Percentiles rank a stretch among this genome's conserved stretches.
Evolutionary conservation across 1,140 invertebrate species (phyloP).

Genomic region (Calephelis virginiensis): DNA sequence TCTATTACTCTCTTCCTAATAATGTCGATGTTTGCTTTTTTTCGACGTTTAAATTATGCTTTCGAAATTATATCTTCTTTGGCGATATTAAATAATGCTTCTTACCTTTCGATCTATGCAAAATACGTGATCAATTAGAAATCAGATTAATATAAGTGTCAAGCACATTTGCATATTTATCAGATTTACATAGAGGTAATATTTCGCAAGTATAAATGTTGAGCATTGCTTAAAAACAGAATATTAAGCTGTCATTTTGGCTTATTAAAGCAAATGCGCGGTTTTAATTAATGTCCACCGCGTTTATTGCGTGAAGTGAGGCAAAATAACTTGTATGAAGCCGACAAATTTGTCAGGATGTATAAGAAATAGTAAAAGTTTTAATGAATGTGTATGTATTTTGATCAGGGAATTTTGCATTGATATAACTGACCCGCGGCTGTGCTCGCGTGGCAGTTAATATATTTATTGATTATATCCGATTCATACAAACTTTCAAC

Average conservation of each 20-base stretch:
- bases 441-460: too few relatives aligned
- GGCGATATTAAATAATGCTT: too few relatives aligned
- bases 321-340: not conserved
- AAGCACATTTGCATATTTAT: slow-evolving; percentile 13
- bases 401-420: not conserved
- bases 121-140: too few relatives aligned
- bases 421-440: too few relatives aligned
- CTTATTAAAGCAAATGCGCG: slow-evolving; percentile 8
- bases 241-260: slow-evolving; percentile 4
- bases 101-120: too few relatives aligned
- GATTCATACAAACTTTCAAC: too few relatives aligned
- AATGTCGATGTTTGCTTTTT: too few relatives aligned
- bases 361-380: not conserved
- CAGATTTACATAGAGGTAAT: slow-evolving; percentile 5
- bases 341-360: not conserved
- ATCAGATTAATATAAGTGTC: too few relatives aligned
- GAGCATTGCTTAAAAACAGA: not conserved
- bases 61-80: too few relatives aligned
- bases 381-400: not conserved
- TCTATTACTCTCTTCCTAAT: too few relatives aligned
- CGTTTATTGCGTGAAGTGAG: not conserved
- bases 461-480: too few relatives aligned
- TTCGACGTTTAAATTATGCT: too few relatives aligned
- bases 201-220: slow-evolving; percentile 3
- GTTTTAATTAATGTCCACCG: slow-evolving; percentile 9